Evolutionary conservation across 2,113 vertebrate species (phyloP).

Genomic region (Calidris pugnax): DNA sequence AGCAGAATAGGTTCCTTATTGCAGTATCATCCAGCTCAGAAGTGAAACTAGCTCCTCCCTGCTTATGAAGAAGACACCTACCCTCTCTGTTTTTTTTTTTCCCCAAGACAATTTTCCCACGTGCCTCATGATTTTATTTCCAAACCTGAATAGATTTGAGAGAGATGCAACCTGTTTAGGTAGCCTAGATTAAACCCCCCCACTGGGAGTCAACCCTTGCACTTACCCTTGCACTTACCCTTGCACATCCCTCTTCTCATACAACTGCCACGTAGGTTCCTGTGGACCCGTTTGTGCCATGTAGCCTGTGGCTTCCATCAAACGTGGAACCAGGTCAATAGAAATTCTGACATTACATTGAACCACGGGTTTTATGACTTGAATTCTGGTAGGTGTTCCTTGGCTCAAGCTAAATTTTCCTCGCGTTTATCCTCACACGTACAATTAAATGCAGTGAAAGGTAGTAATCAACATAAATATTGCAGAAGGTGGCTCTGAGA

Average conservation of each 20-base stretch:
- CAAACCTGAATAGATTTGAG: neutral
- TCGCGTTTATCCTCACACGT: neutral
- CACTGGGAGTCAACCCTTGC: neutral
- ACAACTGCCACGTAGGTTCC: fast-evolving
- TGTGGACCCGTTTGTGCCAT: fast-evolving
- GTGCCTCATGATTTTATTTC: neutral
- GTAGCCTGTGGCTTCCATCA: neutral
- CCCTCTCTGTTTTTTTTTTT: neutral
- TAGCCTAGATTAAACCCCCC: neutral
- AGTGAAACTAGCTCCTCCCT: neutral
- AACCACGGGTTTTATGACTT: neutral
- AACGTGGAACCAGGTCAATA: fast-evolving
- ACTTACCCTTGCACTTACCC: neutral
- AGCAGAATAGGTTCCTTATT: neutral
- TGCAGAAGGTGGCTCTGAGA: neutral
- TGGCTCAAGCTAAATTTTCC: neutral
- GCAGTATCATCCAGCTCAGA: neutral
- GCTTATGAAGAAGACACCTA: neutral
- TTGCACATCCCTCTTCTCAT: neutral
- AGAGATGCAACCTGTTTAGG: neutral
- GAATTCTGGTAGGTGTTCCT: neutral
- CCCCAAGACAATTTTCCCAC: neutral
- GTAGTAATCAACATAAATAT: neutral
- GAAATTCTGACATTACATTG: neutral
- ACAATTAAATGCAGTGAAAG: neutral